phyloP scores from a whole-genome alignment of 2,113 vertebrate genomes.

The human region GRCh38 chr11:42630001-42630500 shows the following conservation, averaged over 20 bases:
- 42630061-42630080: not conserved
- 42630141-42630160: not conserved
- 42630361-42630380: not conserved
- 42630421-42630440: not conserved
- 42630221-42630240: not conserved
- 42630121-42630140: not conserved
- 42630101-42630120: not conserved
- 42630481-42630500: not conserved
- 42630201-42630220: not conserved
- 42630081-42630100: not conserved
- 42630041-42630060: not conserved
- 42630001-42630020: not conserved
- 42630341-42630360: not conserved
- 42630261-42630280: not conserved
- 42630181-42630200: not conserved
- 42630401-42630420: not conserved
- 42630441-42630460: not conserved
- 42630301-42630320: not conserved
- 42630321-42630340: not conserved
- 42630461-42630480: not conserved
- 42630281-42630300: not conserved
- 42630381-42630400: not conserved
- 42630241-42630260: not conserved
- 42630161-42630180: not conserved
- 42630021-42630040: not conserved